Percentiles rank a stretch among this genome's conserved stretches.
phyloP scores from a whole-genome alignment of 2,113 vertebrate genomes.

The Prunella fulvescens region DNA sequence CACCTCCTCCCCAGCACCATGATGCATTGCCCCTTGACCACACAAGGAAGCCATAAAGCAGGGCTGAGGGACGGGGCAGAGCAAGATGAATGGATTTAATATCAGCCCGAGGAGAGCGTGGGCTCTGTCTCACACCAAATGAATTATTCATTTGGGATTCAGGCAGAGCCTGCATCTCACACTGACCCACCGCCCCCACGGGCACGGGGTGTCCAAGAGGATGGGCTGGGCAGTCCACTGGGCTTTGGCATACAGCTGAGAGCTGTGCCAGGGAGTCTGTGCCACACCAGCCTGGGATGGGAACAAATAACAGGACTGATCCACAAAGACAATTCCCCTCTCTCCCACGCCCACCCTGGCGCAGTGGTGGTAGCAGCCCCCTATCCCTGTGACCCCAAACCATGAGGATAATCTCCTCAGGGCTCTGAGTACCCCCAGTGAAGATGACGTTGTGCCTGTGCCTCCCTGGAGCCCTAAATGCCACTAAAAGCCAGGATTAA shows the following conservation, averaged over 20 bases:
- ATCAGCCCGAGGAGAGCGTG: background rate
- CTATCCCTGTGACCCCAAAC: background rate
- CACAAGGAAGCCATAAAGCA: background rate
- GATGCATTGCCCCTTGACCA: slow-evolving; percentile 22
- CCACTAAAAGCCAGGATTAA: background rate
- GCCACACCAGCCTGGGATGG: background rate
- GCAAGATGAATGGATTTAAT: slow-evolving; percentile 46
- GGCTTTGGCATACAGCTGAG: background rate
- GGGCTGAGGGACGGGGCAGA: background rate
- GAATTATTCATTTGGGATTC: slow-evolving; percentile 18
- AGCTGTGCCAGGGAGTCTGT: background rate
- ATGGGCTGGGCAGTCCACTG: background rate
- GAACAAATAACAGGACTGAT: background rate
- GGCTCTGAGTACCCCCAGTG: background rate
- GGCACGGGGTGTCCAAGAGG: background rate
- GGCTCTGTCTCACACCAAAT: background rate
- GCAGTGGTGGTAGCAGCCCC: background rate
- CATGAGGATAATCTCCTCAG: background rate
- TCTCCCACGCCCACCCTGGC: background rate
- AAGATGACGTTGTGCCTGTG: background rate
- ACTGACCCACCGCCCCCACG: background rate
- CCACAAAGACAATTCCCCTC: background rate
- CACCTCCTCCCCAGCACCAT: background rate
- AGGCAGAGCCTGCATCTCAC: background rate
- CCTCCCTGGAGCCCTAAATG: background rate